A percentile compares a stretch with the other conserved stretches of the same genome.
phyloP scores from a whole-genome alignment of 2,888 invertebrate species.

The Endomychus coccineus region DNA sequence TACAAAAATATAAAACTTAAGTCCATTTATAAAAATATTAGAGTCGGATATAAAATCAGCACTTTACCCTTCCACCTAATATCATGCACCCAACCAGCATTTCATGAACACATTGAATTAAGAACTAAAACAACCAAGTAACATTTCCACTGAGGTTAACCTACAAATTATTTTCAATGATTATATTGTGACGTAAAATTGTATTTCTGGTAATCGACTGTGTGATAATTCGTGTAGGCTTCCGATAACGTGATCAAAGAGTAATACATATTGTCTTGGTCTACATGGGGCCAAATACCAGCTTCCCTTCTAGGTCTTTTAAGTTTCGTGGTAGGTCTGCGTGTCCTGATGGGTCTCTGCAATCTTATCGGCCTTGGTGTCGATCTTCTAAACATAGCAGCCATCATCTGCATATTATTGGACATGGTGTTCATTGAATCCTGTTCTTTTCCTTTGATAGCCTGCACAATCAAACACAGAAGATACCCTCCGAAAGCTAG shows the following conservation, averaged over 20 bases:
- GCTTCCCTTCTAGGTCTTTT: constrained; percentile 22
- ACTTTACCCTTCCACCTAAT: too few relatives aligned
- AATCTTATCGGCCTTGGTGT: constrained; percentile 17
- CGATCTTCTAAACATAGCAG: constrained; percentile 22
- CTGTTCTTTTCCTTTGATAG: constrained; percentile 57
- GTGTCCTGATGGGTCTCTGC: constrained; percentile 12
- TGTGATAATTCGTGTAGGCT: constrained; percentile 48
- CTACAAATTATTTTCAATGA: constrained; percentile 5
- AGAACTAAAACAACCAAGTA: too few relatives aligned
- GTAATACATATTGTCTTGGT: constrained; percentile 47
- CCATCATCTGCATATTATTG: constrained; percentile 31
- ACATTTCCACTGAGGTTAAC: too few relatives aligned
- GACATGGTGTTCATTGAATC: constrained; percentile 30
- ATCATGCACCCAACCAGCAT: too few relatives aligned
- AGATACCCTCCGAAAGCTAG: constrained; percentile 80
- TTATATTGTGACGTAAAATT: constrained; percentile 8
- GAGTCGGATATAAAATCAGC: too few relatives aligned
- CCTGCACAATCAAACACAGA: constrained; percentile 67
- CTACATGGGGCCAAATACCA: constrained; percentile 32
- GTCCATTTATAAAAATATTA: too few relatives aligned
- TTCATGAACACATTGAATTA: too few relatives aligned
- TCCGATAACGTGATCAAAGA: constrained; percentile 50
- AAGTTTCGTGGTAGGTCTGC: constrained; percentile 13
- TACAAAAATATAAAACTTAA: too few relatives aligned
- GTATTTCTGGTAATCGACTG: constrained; percentile 32